Percentiles rank a stretch among this genome's conserved stretches.
Evolutionary conservation across 2,888 invertebrate genomes (phyloP).

Genomic region (Eulithis prunata): DNA sequence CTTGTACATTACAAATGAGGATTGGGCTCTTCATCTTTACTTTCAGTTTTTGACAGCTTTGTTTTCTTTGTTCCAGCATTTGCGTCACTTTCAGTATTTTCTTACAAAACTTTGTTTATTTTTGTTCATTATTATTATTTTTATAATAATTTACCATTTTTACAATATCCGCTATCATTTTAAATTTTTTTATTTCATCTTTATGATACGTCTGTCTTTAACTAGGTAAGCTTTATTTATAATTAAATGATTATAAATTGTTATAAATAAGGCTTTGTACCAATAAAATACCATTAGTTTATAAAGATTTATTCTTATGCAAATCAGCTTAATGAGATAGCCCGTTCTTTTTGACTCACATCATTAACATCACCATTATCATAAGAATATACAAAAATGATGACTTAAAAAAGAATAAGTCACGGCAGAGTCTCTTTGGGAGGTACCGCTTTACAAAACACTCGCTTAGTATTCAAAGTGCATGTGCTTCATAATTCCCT

Average conservation of each 20-base stretch:
- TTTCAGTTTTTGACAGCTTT: constrained; percentile 31
- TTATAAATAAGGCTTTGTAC: background rate
- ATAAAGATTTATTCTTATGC: constrained; percentile 26
- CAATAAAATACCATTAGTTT: background rate
- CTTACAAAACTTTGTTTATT: background rate
- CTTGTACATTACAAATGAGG: constrained; percentile 59
- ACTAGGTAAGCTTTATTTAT: too few species aligned
- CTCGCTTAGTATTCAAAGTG: constrained; percentile 78
- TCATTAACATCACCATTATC: constrained; percentile 52
- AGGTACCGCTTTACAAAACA: constrained; percentile 60
- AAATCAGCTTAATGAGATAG: constrained; percentile 33
- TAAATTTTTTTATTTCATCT: too few species aligned
- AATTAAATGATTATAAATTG: too few species aligned
- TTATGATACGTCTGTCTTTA: too few species aligned
- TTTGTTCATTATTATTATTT: background rate
- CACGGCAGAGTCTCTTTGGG: constrained; percentile 46
- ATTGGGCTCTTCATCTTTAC: constrained; percentile 37
- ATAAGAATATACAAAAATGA: constrained; percentile 57
- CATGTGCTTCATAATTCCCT: constrained; percentile 80
- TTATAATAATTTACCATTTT: background rate
- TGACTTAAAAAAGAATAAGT: constrained; percentile 58
- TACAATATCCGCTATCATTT: too few species aligned
- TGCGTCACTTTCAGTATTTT: constrained; percentile 2
- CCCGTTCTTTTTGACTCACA: constrained; percentile 31
- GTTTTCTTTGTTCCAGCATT: constrained; percentile 9